Percentiles rank a stretch among this genome's conserved stretches.
phyloP scores from a whole-genome alignment of 2,113 vertebrate species.

The Phainopepla nitens region DNA sequence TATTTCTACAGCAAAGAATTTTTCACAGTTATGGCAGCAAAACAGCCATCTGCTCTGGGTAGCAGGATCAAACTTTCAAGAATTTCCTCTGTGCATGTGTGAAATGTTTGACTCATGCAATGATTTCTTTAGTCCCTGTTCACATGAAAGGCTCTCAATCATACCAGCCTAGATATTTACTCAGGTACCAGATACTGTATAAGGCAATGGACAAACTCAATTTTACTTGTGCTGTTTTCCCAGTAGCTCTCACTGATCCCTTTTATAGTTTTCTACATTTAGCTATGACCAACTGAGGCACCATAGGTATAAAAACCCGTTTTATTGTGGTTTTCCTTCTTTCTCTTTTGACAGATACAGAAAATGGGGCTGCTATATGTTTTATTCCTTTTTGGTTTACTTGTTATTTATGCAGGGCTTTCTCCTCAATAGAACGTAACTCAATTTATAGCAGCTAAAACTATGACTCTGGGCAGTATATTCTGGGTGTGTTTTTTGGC shows the following conservation, averaged over 20 bases:
- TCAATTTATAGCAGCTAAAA: not conserved
- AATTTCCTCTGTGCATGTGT: not conserved
- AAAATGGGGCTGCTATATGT: not conserved
- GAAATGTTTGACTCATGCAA: not conserved
- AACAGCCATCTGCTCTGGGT: not conserved
- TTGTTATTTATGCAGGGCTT: not conserved
- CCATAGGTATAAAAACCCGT: not conserved
- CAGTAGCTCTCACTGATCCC: not conserved
- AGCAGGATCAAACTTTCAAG: not conserved
- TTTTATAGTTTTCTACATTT: not conserved
- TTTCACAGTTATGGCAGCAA: not conserved
- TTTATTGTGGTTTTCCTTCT: not conserved
- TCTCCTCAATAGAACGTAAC: not conserved
- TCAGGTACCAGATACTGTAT: not conserved
- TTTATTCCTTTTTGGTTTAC: not conserved
- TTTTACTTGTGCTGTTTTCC: not conserved
- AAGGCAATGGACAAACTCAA: not conserved
- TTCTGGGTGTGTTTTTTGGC: not conserved
- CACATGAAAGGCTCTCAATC: not conserved
- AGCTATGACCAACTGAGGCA: not conserved
- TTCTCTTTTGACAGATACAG: not conserved
- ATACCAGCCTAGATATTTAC: not conserved
- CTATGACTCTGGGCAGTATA: not conserved
- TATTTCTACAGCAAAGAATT: not conserved
- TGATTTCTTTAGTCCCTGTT: not conserved